Evolutionary conservation across 2,888 invertebrate genomes (phyloP), one percentile per base, ranked within the genome.

Genomic region (Colostygia pectinataria): DNA sequence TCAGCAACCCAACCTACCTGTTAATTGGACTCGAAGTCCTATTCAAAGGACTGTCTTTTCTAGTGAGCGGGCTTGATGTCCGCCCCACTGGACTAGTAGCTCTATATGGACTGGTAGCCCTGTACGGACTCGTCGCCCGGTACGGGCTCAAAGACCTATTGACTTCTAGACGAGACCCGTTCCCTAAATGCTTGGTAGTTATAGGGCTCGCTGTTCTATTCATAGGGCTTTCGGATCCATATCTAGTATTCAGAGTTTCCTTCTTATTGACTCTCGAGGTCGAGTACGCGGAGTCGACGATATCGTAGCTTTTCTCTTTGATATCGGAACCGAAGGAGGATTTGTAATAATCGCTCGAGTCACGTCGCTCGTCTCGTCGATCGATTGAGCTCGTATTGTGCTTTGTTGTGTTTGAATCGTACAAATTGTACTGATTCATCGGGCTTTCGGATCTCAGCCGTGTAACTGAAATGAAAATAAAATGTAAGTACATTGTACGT

Each of bases 11-110:
- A 38, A 70, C 73, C 50, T 70, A 89, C 90, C 89, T 87, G 76
- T 88, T 88, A 73, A 88, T 87, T 66, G 92, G 92, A 58, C 92
- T 92, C 34, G 88, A 82, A 0, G 88, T 91, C 41, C 92, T 89
- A 55, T 92, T 91, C 61, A 90, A 75, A 56, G 90, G 89, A 60
- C 86, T 89, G 47, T 87, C 83, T 62, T 82, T 90, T 58, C 91
- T 91, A 41, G 90, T 77, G 53, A 92, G 82, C 3, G 93, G 92
- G 62, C 92, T 92, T 1, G 91, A 73, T 1, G 79, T 91, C 66
- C 81, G 90, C 62, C 70, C 91, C 69, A 83, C 74, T 2, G 77
- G 92, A 67, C 83, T 92, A 53, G 82, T 87, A 65, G 69, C 89
- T 72, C 71, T 83, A 71, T 62, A 85, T n/a, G 86, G 86, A 47